phyloP scores from a whole-genome alignment of 2,888 invertebrate species.

The Chrysolina americana region DNA sequence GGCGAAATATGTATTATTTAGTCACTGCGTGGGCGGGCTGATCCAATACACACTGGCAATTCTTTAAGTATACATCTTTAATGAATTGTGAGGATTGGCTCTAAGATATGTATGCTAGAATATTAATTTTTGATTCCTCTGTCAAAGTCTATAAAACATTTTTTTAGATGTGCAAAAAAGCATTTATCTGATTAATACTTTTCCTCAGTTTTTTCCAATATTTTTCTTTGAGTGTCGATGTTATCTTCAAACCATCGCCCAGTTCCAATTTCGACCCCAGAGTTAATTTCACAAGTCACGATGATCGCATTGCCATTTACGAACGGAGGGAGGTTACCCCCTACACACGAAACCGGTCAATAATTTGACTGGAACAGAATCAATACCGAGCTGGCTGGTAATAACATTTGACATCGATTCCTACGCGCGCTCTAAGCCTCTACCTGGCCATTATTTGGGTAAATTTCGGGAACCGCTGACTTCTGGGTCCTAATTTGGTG shows the following conservation, averaged over 20 bases:
- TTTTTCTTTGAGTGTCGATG: too few relatives aligned
- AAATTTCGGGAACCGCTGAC: conserved; percentile 48
- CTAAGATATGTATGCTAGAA: too few relatives aligned
- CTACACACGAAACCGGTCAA: conserved; percentile 6
- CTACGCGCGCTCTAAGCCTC: conserved; percentile 47
- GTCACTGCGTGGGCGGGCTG: too few relatives aligned
- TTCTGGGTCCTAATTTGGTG: conserved; percentile 43
- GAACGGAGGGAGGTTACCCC: neutral
- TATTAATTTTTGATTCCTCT: too few relatives aligned
- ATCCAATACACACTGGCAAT: too few relatives aligned
- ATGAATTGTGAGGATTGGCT: too few relatives aligned
- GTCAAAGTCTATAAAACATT: too few relatives aligned
- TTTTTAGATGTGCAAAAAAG: too few relatives aligned
- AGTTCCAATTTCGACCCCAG: neutral
- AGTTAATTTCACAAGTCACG: neutral
- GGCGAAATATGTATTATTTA: too few relatives aligned
- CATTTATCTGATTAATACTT: too few relatives aligned
- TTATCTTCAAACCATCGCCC: neutral
- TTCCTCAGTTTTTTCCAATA: too few relatives aligned
- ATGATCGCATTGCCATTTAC: neutral
- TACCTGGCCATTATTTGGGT: conserved; percentile 48
- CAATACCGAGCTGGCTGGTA: conserved; percentile 62
- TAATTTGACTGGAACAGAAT: conserved; percentile 44
- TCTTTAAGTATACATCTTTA: too few relatives aligned
- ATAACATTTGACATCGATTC: conserved; percentile 67